phyloP scores from a whole-genome alignment of 2,113 vertebrate genomes.

The Oryzias melastigma region DNA sequence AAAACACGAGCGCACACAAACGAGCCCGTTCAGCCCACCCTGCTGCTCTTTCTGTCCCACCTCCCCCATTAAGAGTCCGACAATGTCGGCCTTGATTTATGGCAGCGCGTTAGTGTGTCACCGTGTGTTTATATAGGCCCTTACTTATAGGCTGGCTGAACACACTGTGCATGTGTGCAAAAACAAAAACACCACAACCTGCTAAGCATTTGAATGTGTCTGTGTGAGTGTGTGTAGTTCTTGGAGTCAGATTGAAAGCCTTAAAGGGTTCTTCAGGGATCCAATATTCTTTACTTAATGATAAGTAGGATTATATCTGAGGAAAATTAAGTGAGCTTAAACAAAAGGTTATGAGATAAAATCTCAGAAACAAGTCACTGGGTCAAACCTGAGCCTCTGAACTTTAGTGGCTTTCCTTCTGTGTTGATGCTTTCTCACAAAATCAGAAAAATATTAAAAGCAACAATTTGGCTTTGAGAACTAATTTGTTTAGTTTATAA shows the following conservation, averaged over 20 bases:
- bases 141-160: conserved; percentile 1
- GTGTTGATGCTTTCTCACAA: too few relatives aligned
- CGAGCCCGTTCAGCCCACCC: background rate
- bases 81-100: conserved; percentile 35
- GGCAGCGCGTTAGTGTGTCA: background rate
- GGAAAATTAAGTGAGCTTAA: background rate
- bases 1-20: background rate
- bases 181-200: background rate
- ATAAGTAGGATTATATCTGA: background rate
- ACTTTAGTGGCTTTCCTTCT: too few relatives aligned
- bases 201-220: background rate
- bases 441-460: too few relatives aligned
- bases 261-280: conserved; percentile 19
- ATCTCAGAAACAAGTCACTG: background rate
- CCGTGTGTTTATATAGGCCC: conserved; percentile 7
- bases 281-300: background rate
- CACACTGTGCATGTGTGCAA: background rate
- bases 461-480: too few relatives aligned
- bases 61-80: conserved; percentile 14
- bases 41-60: conserved; percentile 4
- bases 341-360: background rate
- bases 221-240: conserved; percentile 11
- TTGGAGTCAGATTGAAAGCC: conserved; percentile 7
- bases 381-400: background rate
- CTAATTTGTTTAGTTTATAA: too few relatives aligned